Evolutionary conservation across 2,113 vertebrate species (phyloP), one percentile per base, ranked within the genome.

Genomic region (Lagopus muta): DNA sequence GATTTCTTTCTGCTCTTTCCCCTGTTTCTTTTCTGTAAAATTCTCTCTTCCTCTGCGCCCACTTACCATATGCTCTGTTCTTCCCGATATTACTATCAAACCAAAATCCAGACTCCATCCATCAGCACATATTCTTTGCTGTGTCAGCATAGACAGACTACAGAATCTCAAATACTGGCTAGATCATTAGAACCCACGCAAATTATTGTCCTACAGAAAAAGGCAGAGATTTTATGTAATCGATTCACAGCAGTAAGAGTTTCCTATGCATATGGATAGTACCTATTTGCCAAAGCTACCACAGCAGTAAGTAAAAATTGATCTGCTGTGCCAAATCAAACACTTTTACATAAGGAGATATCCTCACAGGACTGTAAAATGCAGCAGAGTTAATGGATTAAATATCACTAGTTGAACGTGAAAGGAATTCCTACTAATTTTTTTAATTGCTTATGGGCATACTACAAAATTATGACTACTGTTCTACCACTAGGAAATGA

Each of bases 1-100:
- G 1, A 18, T 50, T 45, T 85, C 60, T 82, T 45, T 8, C n/a
- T 73, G 55, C 45, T 64, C 18, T 0, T 70, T n/a, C 66, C 18
- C 27, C 60, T 28, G 14, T 65, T 34, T 83, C 88, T 48, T 66
- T 38, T 7, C 71, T 72, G 67, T 58, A 52, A 74, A 82, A 85
- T 76, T 73, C 58, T 73, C 64, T 94, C 45, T 89, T 95, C 60
- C 28, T 38, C 45, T 62, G n/a, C 89, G 54, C 66, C 82, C n/a
- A 85, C 78, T 80, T 89, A 71, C 48, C 40, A 45, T 88, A 91
- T 80, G 64, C 24, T 81, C 27, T 65, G n/a, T 77, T 92, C 75
- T 82, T 91, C 72, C 75, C 71, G 22, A 89, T 76, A 30, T 13
- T 70, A 7, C 30, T 55, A 77, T 4, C 42, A 73, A 88, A 54